These are phyloP conservation scores for Erpornis zantholeuca DNA, from an alignment of 2,113 vertebrate genomes.

Conservation along the genomic window DNA sequence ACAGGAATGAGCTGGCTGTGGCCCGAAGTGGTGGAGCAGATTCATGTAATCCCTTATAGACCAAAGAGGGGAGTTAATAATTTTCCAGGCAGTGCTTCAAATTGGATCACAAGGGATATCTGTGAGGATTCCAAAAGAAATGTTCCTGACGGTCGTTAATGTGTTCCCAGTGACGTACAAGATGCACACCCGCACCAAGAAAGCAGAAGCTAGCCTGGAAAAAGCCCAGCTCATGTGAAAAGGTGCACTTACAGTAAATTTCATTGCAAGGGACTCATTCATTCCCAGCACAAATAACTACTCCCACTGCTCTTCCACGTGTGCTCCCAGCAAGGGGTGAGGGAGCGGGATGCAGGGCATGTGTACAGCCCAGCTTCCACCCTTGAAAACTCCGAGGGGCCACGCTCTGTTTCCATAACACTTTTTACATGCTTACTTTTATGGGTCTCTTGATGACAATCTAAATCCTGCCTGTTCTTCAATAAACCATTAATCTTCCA, in stretches of 20 bases:
- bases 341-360: conserved; percentile 13
- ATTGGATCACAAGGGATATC: conserved; percentile 44
- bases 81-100: conserved; percentile 65
- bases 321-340: not conserved
- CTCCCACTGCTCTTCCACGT: not conserved
- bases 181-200: not conserved
- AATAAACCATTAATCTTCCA: conserved; percentile 71
- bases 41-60: not conserved
- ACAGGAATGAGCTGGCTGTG: conserved; percentile 14
- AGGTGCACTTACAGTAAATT: not conserved
- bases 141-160: not conserved
- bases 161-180: conserved; percentile 37
- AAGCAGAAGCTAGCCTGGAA: not conserved
- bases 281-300: not conserved
- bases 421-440: conserved; percentile 69
- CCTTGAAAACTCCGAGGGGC: conserved; percentile 50
- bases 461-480: conserved; percentile 72
- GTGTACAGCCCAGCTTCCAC: not conserved
- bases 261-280: not conserved
- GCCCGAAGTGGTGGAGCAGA: not conserved
- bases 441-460: conserved; percentile 71
- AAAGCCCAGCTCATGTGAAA: not conserved
- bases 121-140: conserved; percentile 38
- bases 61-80: conserved; percentile 33
- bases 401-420: conserved; percentile 61